Conservation (phyloP, 2,888 invertebrate species). For the Drosophila nr. medialis region DNA sequence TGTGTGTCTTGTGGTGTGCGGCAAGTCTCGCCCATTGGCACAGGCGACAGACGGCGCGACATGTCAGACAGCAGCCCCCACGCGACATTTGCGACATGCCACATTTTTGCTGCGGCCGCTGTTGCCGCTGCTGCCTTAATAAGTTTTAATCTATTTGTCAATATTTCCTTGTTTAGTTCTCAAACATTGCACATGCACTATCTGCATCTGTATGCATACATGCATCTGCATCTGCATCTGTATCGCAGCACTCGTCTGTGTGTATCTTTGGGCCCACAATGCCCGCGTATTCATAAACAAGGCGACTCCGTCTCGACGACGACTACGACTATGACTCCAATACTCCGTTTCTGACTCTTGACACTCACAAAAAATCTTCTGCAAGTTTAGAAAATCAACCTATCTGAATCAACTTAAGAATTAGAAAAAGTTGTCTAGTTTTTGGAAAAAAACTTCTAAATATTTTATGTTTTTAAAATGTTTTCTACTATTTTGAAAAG, state of each 20-base stretch:
- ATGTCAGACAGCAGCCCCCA: slow-evolving; percentile 71
- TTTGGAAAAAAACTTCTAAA: background rate
- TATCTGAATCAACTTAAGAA: background rate
- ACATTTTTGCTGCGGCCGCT: slow-evolving; percentile 51
- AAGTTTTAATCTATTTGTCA: slow-evolving; percentile 81
- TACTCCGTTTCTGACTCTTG: slow-evolving; percentile 26
- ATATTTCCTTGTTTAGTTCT: slow-evolving; percentile 77
- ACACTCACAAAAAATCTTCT: background rate
- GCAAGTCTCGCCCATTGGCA: slow-evolving; percentile 41
- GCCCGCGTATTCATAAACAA: slow-evolving; percentile 76
- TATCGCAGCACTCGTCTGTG: slow-evolving; percentile 20
- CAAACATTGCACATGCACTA: slow-evolving; percentile 63
- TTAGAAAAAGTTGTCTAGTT: background rate
- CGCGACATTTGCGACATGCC: slow-evolving; percentile 61
- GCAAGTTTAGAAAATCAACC: background rate
- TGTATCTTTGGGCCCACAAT: slow-evolving; percentile 65
- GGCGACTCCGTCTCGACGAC: slow-evolving; percentile 44
- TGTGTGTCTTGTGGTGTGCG: slow-evolving; percentile 53
- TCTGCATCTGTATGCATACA: slow-evolving; percentile 30
- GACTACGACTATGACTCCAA: slow-evolving; percentile 4
- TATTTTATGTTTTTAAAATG: background rate
- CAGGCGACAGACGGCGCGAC: slow-evolving; percentile 58
- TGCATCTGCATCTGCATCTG: slow-evolving; percentile 36
- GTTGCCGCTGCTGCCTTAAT: slow-evolving; percentile 60
- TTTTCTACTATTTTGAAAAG: background rate